These are phyloP conservation scores for Eristalinus aeneus DNA, from an alignment of 2,888 invertebrate genomes.

Conservation along the genomic window DNA sequence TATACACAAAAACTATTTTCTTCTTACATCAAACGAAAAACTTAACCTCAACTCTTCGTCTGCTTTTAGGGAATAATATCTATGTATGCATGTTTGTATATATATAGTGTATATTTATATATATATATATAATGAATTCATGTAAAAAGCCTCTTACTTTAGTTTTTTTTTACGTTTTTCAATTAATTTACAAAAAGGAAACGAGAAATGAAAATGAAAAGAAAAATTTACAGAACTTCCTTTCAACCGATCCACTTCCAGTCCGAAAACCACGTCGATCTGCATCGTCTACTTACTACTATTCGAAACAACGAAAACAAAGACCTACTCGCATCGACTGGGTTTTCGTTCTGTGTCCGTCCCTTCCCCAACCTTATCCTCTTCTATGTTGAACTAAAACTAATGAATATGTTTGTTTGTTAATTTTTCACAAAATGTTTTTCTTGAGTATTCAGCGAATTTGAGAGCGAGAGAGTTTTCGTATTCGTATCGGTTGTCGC, in stretches of 20 bases:
- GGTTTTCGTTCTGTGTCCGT: neutral
- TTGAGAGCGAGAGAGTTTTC: constrained; percentile 12
- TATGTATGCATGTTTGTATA: constrained; percentile 64
- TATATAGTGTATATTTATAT: constrained; percentile 64
- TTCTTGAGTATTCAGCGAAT: constrained; percentile 55
- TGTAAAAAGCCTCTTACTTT: constrained; percentile 69
- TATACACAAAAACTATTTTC: constrained; percentile 31
- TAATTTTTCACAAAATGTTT: constrained; percentile 48
- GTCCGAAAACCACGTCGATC: neutral
- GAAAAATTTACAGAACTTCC: constrained; percentile 37
- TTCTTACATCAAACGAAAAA: constrained; percentile 19
- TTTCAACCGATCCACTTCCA: neutral
- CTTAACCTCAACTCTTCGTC: constrained; percentile 40
- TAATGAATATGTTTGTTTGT: constrained; percentile 65
- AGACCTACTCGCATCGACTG: constrained; percentile 34
- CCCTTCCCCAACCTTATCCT: neutral
- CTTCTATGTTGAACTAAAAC: constrained; percentile 51
- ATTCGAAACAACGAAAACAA: constrained; percentile 29
- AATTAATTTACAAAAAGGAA: constrained; percentile 56
- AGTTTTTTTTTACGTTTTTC: constrained; percentile 30
- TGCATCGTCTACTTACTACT: constrained; percentile 19
- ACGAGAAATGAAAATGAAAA: neutral
- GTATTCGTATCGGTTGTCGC: constrained; percentile 5
- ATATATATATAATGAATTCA: constrained; percentile 68
- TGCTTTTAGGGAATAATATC: constrained; percentile 62